phyloP scores from a whole-genome alignment of 2,797 vertebrate genomes.

The Molothrus ater region DNA sequence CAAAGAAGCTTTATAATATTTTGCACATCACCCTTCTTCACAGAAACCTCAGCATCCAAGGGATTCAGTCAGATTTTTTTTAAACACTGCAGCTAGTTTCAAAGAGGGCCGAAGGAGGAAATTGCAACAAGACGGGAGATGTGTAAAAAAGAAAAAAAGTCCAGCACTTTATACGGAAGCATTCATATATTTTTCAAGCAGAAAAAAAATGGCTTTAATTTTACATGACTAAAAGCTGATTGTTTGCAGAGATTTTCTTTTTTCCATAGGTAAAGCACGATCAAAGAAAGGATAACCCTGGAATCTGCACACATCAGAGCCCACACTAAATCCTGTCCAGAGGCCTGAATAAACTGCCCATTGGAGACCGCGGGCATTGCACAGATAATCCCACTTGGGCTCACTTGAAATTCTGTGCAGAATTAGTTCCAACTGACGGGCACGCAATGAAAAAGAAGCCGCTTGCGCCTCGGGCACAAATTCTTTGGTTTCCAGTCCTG shows the following conservation, averaged over 20 bases:
- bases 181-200: neutral
- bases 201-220: conserved; percentile 32
- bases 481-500: conserved; percentile 45
- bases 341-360: conserved; percentile 64
- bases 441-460: conserved; percentile 69
- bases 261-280: conserved; percentile 48
- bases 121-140: neutral
- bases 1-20: neutral
- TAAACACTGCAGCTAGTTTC: neutral
- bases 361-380: conserved; percentile 51
- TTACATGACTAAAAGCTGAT: neutral
- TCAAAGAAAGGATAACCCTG: conserved; percentile 60
- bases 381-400: conserved; percentile 60
- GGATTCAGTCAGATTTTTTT: neutral
- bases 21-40: neutral
- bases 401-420: conserved; percentile 68
- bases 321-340: conserved; percentile 55
- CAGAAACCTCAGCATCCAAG: neutral
- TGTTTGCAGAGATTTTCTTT: conserved; percentile 16
- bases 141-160: neutral
- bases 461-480: conserved; percentile 47
- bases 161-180: neutral
- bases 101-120: neutral
- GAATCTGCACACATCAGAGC: conserved; percentile 65
- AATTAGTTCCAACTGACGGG: conserved; percentile 71